Conservation (phyloP, 2,113 vertebrate genomes). For the Pelmatolapia mariae region DNA sequence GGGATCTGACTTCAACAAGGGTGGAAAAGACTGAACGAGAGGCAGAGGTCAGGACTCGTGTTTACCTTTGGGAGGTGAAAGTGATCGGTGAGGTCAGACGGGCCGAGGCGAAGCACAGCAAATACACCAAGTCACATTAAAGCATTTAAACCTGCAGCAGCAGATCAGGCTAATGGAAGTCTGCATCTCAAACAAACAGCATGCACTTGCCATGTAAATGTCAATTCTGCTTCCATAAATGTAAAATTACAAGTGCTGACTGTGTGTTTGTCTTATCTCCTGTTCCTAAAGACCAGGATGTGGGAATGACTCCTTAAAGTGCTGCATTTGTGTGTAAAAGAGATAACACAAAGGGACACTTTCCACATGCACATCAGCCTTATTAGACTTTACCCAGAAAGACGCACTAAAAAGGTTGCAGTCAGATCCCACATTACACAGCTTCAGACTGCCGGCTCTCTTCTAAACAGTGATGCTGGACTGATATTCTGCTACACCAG, state of each 20-base stretch:
- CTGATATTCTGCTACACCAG: background rate
- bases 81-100: background rate
- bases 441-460: background rate
- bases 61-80: slow-evolving; percentile 1
- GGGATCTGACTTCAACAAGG: slow-evolving; percentile 14
- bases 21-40: background rate
- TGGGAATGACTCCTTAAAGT: background rate
- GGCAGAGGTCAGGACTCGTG: slow-evolving; percentile 1
- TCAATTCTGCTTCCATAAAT: background rate
- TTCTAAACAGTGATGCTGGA: background rate
- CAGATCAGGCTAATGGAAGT: background rate
- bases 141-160: background rate
- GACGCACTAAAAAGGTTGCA: background rate
- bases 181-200: background rate
- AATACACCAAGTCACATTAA: background rate
- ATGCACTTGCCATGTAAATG: background rate
- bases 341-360: background rate
- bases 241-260: background rate
- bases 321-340: background rate
- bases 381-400: background rate
- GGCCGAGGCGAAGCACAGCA: background rate
- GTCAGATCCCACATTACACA: background rate
- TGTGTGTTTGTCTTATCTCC: background rate
- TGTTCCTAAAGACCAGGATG: background rate
- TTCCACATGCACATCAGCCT: background rate